Conservation (phyloP, 2,888 invertebrate genomes). For the Julus scandinavius region DNA sequence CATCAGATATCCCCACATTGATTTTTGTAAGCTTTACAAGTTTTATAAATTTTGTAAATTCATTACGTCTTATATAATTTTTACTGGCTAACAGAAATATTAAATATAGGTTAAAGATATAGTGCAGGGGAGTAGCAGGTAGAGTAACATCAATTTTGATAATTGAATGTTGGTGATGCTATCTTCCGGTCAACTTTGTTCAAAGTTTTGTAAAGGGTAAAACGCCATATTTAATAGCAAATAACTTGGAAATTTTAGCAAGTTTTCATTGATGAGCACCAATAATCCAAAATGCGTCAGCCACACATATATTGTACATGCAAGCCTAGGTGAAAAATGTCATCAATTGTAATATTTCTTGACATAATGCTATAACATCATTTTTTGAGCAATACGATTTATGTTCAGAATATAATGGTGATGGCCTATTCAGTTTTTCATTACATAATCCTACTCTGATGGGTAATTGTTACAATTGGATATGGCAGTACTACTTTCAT, state of each 20-base stretch:
- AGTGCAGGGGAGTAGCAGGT: no score
- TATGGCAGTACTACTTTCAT: background rate
- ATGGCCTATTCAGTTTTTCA: background rate
- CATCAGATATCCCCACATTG: background rate
- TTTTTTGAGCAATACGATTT: constrained; percentile 4
- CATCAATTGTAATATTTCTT: background rate
- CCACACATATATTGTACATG: no score
- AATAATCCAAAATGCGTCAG: no score
- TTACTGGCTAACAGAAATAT: no score
- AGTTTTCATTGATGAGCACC: background rate
- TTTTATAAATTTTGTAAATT: no score
- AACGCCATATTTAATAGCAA: background rate
- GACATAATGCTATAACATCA: background rate
- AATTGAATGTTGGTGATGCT: no score
- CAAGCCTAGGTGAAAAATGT: background rate
- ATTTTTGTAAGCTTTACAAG: background rate
- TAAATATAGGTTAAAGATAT: no score
- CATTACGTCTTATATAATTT: no score
- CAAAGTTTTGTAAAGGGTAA: background rate
- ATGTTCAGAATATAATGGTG: background rate
- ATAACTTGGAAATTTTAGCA: background rate
- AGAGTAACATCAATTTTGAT: no score
- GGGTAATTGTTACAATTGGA: background rate
- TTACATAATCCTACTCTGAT: background rate
- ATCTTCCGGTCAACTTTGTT: background rate